Evolutionary conservation across 2,113 vertebrate genomes (phyloP), one percentile per base, ranked within the genome.

Genomic region (Scomber japonicus): DNA sequence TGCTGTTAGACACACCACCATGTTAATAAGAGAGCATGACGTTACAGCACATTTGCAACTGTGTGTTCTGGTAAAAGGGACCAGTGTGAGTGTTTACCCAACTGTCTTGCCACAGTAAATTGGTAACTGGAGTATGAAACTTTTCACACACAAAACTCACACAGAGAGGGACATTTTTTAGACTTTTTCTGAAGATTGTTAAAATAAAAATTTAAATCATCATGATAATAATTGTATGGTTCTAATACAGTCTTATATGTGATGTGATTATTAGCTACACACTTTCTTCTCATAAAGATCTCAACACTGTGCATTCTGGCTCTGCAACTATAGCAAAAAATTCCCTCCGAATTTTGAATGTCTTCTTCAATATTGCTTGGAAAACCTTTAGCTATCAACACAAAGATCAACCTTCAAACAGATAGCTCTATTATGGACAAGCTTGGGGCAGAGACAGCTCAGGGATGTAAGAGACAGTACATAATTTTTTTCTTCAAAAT

Each of bases 1-100:
- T 85, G 82, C 62, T 75, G 70, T 84, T 73, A 48, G 66, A 82
- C 46, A 60, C 71, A 79, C 61, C 72, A 75, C 60, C 40, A 56
- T 75, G 51, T 78, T 92, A 92, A 89, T 80, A 91, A 75, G 62
- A 85, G 61, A 73, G 83, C 65, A 84, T 79, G 69, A 78, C 77
- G 78, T 86, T 89, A 75, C 66, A 78, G 73, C 83, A 89, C 83
- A 80, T 87, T 81, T 77, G 48, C 66, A 72, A 71, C 74, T 66
- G 60, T 74, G 61, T 56, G 44, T 80, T 19, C 62, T 77, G 79
- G 62, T 78, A 72, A 77, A 72, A 68, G 50, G n/a, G 66, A 66
- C 70, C 50, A 77, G 30, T 60, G 46, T 65, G 61, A 87, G 78
- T 83, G 84, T 77, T 45, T 84, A 81, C 67, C 65, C 71, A 64